These are phyloP conservation scores for Aurelia sp. DNA, from an alignment of 30 jellyfish, hydroid and myxozoan genomes.

Conservation along the genomic window DNA sequence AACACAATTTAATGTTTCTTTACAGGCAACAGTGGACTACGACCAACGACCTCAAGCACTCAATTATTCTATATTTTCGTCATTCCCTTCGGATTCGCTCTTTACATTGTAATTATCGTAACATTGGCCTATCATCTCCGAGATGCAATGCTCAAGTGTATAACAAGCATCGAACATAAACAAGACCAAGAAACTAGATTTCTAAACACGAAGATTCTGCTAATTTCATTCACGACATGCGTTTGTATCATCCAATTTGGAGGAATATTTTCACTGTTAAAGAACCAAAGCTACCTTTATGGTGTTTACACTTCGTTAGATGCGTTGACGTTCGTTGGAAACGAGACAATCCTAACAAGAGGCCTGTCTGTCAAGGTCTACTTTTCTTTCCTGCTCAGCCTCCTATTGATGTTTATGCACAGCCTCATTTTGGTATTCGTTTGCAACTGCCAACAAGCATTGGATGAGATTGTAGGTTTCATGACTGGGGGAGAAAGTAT, in stretches of 20 bases:
- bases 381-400: conserved; percentile 39
- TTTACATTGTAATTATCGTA: conserved; percentile 40
- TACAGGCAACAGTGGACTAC: conserved; percentile 65
- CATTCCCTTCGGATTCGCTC: conserved; percentile 65
- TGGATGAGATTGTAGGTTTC: conserved; percentile 36
- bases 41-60: conserved; percentile 41
- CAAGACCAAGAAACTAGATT: neutral
- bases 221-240: conserved; percentile 28
- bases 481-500: neutral
- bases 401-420: conserved; percentile 38
- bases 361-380: conserved; percentile 15
- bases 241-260: conserved; percentile 36
- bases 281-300: conserved; percentile 19
- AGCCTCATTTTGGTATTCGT: conserved; percentile 33
- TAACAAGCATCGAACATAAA: conserved; percentile 24
- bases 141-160: conserved; percentile 31
- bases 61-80: conserved; percentile 47
- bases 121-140: conserved; percentile 55
- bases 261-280: conserved; percentile 8
- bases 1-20: neutral
- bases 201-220: conserved; percentile 36
- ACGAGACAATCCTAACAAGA: conserved; percentile 33
- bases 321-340: conserved; percentile 57
- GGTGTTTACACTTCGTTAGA: conserved; percentile 59
- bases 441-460: conserved; percentile 36